Conservation (phyloP, 1,140 invertebrate species). For the Ceratoteleas bidentatus region DNA sequence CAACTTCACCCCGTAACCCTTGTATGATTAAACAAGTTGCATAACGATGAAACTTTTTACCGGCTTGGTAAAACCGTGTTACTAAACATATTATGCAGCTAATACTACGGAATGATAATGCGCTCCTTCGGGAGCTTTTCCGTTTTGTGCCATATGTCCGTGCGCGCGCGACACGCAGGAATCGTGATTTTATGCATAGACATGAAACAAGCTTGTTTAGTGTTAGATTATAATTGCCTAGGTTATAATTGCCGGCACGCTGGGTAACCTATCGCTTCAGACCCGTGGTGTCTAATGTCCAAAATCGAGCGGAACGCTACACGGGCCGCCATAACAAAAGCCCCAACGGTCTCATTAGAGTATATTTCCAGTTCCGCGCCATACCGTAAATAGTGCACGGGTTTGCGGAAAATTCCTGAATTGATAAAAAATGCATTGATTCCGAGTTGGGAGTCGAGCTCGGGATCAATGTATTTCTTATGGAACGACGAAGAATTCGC, state of each 20-base stretch:
- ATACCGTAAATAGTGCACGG: slow-evolving; percentile 45
- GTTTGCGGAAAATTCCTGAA: slow-evolving; percentile 42
- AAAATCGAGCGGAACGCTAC: slow-evolving; percentile 26
- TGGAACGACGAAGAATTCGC: slow-evolving; percentile 31
- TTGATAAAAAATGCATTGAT: slow-evolving; percentile 60
- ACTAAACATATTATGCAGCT: slow-evolving; percentile 32
- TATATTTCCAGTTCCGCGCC: slow-evolving; percentile 38
- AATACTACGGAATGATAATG: slow-evolving; percentile 45
- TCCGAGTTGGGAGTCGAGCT: slow-evolving; percentile 40
- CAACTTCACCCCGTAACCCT: too few species aligned
- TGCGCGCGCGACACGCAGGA: slow-evolving; percentile 9
- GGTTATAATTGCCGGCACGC: slow-evolving; percentile 29
- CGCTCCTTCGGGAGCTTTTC: slow-evolving; percentile 43
- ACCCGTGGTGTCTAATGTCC: slow-evolving; percentile 8
- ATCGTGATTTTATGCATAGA: slow-evolving; percentile 57
- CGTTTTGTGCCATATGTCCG: slow-evolving; percentile 32
- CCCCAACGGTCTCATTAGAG: slow-evolving; percentile 34
- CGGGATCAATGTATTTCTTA: slow-evolving; percentile 55
- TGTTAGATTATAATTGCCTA: background rate
- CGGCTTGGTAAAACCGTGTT: slow-evolving; percentile 6
- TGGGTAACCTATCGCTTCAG: too few species aligned
- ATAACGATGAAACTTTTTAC: slow-evolving; percentile 8
- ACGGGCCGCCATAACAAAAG: slow-evolving; percentile 31
- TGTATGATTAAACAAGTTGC: too few species aligned
- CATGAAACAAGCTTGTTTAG: slow-evolving; percentile 50